Evolutionary conservation across 1,140 invertebrate species (phyloP), one percentile per base, ranked within the genome.

Genomic region (Saxidomus purpurata): DNA sequence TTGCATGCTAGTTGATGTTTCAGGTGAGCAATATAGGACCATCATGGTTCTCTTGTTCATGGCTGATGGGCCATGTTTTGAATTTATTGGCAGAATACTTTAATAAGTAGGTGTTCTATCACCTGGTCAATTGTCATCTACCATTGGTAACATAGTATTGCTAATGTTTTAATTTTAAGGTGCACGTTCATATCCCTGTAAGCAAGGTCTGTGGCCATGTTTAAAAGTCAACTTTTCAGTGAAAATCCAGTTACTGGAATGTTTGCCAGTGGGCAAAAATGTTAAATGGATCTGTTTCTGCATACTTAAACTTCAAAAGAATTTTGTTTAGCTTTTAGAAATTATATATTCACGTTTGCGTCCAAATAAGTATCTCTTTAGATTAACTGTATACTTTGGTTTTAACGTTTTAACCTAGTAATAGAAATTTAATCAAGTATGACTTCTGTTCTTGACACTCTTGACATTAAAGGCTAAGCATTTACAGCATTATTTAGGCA

Each of bases 301-400:
- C 71, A 36, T 76, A 67, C 71, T 76, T 76, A 76, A 76, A 76
- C 71, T 76, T 76, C 34, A 76, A 76, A 76, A 76, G 71, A 76
- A 76, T 76, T 76, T 76, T 6, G 71, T 76, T 76, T 76, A 76
- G 71, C 38, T 34, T 76, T 76, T 76, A 76, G 71, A 25, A 36
- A 76, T 76, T 76, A 76, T 40, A 36, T 76, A 31, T 9, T 67
- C 71, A 76, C n/a, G 34, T 76, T 76, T 76, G 71, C 6, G 71
- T 76, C 71, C 38, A 76, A 76, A 76, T 76, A 76, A 76, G 71
- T 76, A 76, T 40, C 61, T 67, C n/a, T 67, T 67, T 67, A 67
- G 61, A 67, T 67, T 67, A 67, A 67, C 31, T 36, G 71, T 76
- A 76, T 34, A 76, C 31, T 34, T 76, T 76, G 31, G 71, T 40